A percentile compares a stretch with the other conserved stretches of the same genome.
Conservation (phyloP, 1,140 invertebrate genomes). For the Drosophila sucinea region DNA sequence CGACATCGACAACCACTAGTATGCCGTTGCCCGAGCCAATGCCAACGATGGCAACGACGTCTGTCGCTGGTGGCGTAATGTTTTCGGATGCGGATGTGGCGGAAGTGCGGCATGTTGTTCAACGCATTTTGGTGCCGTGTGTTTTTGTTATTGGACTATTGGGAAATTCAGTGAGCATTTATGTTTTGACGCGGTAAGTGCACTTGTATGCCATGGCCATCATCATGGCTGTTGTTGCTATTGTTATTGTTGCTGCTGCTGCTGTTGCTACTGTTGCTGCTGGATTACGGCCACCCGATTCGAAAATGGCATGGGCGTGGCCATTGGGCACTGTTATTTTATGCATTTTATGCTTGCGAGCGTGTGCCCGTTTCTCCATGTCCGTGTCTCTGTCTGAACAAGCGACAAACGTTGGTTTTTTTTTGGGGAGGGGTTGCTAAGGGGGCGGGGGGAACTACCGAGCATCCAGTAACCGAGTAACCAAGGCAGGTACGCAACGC, state of each 20-base stretch:
- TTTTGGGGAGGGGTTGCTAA: neutral
- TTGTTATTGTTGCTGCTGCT: constrained; percentile 5
- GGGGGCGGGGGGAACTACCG: no score
- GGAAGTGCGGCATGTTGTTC: constrained; percentile 84
- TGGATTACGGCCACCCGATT: constrained; percentile 66
- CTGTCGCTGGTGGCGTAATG: constrained; percentile 64
- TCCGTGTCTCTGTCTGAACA: constrained; percentile 22
- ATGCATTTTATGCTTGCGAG: constrained; percentile 61
- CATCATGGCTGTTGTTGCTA: constrained; percentile 22
- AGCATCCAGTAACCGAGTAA: constrained; percentile 14
- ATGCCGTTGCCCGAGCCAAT: constrained; percentile 6
- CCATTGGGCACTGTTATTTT: constrained; percentile 63
- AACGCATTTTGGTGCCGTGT: constrained; percentile 88
- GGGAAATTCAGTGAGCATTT: constrained; percentile 89
- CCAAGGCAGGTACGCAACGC: constrained; percentile 60
- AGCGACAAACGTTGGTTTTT: constrained; percentile 28
- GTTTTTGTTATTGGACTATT: constrained; percentile 88
- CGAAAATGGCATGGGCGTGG: constrained; percentile 54
- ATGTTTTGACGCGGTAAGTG: constrained; percentile 88
- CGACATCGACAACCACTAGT: constrained; percentile 34
- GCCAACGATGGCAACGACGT: constrained; percentile 42
- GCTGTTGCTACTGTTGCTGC: constrained; percentile 46
- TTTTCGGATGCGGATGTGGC: constrained; percentile 76
- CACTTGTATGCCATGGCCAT: constrained; percentile 56
- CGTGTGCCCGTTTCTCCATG: constrained; percentile 22